Evolutionary conservation across 1,140 invertebrate genomes (phyloP).

Genomic region (Aphaenogaster ashmeadi): DNA sequence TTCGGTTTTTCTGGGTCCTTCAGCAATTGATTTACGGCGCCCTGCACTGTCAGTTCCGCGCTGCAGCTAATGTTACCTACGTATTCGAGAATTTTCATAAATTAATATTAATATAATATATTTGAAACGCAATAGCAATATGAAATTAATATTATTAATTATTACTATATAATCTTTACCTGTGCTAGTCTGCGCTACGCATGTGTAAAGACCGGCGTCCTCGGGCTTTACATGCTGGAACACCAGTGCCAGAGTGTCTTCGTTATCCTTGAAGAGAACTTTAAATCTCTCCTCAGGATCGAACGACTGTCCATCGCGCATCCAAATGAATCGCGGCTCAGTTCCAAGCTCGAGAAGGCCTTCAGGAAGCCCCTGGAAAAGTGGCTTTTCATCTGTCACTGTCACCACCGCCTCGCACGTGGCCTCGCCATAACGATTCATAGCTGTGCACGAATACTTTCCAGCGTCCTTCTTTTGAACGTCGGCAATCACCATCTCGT

Average conservation of each 20-base stretch:
- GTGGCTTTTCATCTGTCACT: constrained; percentile 94
- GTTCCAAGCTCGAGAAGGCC: constrained; percentile 91
- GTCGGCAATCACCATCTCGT: constrained; percentile 95
- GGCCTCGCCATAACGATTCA: constrained; percentile 94
- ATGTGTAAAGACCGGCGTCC: constrained; percentile 97
- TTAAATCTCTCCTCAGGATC: constrained; percentile 98
- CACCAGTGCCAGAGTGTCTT: constrained; percentile 96
- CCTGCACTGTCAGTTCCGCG: constrained; percentile 97
- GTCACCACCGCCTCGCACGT: constrained; percentile 92
- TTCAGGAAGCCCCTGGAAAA: constrained; percentile 92
- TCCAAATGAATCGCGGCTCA: constrained; percentile 95
- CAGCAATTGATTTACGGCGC: constrained; percentile 93
- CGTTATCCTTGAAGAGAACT: constrained; percentile 96
- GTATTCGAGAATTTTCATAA: not conserved
- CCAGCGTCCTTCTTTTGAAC: constrained; percentile 94
- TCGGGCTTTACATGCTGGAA: constrained; percentile 98
- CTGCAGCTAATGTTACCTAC: constrained; percentile 97
- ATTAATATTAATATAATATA: constrained; percentile 9
- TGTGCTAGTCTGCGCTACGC: constrained; percentile 96
- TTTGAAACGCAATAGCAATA: not conserved
- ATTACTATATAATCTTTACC: constrained; percentile 87
- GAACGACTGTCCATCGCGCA: constrained; percentile 95
- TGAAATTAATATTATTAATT: not conserved
- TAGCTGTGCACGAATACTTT: constrained; percentile 95
- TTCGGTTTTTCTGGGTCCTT: constrained; percentile 94